Conservation (phyloP, 2,113 vertebrate genomes). For the Ifrita kowaldi region DNA sequence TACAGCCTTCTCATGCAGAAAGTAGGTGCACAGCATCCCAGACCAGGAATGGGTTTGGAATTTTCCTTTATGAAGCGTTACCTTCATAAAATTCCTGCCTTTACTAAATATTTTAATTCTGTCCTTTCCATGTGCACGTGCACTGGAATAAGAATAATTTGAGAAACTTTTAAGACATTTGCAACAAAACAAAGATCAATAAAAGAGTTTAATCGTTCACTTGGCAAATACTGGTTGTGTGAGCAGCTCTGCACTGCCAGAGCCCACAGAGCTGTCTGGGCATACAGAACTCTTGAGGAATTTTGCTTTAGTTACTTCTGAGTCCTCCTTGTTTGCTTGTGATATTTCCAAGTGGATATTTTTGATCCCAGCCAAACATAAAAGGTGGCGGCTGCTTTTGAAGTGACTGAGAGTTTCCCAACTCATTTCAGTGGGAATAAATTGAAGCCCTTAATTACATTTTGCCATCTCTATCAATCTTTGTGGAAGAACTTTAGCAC, state of each 20-base stretch:
- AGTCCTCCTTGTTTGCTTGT: not conserved
- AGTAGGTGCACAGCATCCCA: not conserved
- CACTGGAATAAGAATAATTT: not conserved
- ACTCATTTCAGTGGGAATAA: constrained; percentile 1
- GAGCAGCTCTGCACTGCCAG: not conserved
- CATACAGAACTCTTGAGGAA: not conserved
- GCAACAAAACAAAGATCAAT: not conserved
- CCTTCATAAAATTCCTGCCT: not conserved
- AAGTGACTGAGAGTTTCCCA: not conserved
- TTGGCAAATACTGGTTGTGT: not conserved
- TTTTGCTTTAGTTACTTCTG: not conserved
- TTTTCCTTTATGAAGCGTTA: not conserved
- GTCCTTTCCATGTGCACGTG: not conserved
- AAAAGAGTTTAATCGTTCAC: not conserved
- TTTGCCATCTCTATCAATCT: constrained; percentile 11
- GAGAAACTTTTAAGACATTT: not conserved
- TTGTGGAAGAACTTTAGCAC: not conserved
- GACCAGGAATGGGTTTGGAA: not conserved
- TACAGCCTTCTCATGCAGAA: not conserved
- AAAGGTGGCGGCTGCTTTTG: not conserved
- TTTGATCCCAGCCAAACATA: not conserved
- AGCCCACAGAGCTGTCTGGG: not conserved
- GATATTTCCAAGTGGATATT: not conserved
- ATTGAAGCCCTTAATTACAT: constrained; percentile 41
- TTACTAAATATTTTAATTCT: not conserved